Base-by-base conservation (phyloP, 2,113 vertebrate species). In the Myiozetetes cayanensis region DNA sequence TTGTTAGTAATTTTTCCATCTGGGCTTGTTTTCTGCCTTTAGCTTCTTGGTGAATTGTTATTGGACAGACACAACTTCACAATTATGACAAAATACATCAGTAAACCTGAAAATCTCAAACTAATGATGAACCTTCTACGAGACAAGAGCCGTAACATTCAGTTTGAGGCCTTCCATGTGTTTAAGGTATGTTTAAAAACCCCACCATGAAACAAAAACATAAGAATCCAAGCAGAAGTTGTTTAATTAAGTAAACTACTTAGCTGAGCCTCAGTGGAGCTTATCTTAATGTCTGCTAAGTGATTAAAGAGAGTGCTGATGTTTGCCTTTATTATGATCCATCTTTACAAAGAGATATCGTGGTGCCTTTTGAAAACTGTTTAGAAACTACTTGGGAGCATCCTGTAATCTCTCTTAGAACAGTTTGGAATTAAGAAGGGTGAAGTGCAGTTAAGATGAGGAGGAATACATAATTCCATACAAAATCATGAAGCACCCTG, bases 51-150 rank as follows among this genome's bases (percentile, higher is more conserved):
- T 78, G 98, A 99, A 76, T 97, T 99, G 79, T 97, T 99, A 46
- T 76, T 99, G 97, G 98, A 99, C 80, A 98, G 98, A 90, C 98
- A 98, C 93, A 98, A 98, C 95, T 98, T 98, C 97, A 98, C 98
- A 62, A 98, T 98, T 96, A 98, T 98, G 98, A 98, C 98, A 0
- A 98, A 98, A 62, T 98, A 98, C 94, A 98, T 98, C 98, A 98
- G 98, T 95, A 98, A 98, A 97, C 98, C 98, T 68, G 98, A 98
- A 92, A 98, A 98, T 97, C 98, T 98, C 94, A 98, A 98, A 46
- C 95, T 98, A 70, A 98, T 98, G 98, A 98, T 98, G 98, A 98
- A 98, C 65, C 98, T 98, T 66, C 98, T 98, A 67, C 98, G 98
- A 94, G 98, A 98, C 97, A 98, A 98, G 96, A 98, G 98, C 89